phyloP scores from a whole-genome alignment of 2,113 vertebrate genomes.

The Oncorhynchus masou region DNA sequence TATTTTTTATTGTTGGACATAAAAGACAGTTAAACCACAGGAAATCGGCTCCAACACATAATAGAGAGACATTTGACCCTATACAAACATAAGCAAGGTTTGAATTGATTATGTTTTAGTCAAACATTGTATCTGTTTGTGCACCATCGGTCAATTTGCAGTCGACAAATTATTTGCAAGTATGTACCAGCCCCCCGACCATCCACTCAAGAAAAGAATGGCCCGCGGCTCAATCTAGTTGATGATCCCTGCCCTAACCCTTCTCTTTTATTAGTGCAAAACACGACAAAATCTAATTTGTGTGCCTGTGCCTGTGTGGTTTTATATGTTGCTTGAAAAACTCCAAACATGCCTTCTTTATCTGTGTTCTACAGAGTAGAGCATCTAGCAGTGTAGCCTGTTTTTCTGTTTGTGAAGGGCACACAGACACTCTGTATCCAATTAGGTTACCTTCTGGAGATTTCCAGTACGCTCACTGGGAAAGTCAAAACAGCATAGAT shows the following conservation, averaged over 20 bases:
- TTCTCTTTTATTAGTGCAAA: not conserved
- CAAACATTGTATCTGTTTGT: too few relatives aligned
- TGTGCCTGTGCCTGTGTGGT: not conserved
- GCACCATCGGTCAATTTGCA: too few relatives aligned
- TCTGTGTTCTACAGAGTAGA: not conserved
- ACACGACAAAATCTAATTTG: not conserved
- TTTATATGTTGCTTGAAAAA: not conserved
- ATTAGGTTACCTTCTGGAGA: conserved; percentile 28
- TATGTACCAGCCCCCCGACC: too few relatives aligned
- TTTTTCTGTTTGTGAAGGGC: conserved; percentile 14
- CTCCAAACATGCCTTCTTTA: not conserved
- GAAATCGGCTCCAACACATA: too few relatives aligned
- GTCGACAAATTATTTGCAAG: too few relatives aligned
- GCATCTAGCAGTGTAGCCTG: not conserved
- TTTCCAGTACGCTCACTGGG: conserved; percentile 9
- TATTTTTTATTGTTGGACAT: too few relatives aligned
- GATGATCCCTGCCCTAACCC: not conserved
- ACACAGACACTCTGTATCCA: conserved; percentile 19
- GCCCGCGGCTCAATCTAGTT: too few relatives aligned
- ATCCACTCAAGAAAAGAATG: too few relatives aligned
- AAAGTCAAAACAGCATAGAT: conserved; percentile 18
- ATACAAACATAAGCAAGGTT: too few relatives aligned
- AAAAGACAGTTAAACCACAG: too few relatives aligned
- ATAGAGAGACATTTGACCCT: too few relatives aligned
- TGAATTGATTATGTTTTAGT: too few relatives aligned